phyloP scores from a whole-genome alignment of 2,888 invertebrate species.

The Drosophila fulvimacula region DNA sequence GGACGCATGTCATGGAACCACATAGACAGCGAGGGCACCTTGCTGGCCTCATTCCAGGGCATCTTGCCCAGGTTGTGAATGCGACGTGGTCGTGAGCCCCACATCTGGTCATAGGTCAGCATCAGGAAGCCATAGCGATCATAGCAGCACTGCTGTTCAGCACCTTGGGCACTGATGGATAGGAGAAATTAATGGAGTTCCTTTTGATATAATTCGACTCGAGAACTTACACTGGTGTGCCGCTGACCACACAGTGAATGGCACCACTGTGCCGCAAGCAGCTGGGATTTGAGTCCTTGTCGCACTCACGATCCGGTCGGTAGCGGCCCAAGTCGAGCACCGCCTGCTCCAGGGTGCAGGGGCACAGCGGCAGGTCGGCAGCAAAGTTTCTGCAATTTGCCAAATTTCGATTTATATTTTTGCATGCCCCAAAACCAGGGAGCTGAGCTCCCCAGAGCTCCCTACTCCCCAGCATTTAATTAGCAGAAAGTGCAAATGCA shows the following conservation, averaged over 20 bases:
- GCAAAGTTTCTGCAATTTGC: constrained; percentile 91
- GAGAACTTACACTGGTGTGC: constrained; percentile 91
- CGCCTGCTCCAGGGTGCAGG: constrained; percentile 96
- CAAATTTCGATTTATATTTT: constrained; percentile 20
- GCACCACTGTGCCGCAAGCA: constrained; percentile 96
- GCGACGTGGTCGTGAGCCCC: constrained; percentile 94
- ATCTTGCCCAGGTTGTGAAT: constrained; percentile 95
- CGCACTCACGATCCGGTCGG: constrained; percentile 95
- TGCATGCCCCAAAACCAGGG: neutral
- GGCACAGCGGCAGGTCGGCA: constrained; percentile 93
- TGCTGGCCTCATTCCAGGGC: constrained; percentile 97
- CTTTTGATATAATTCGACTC: no score
- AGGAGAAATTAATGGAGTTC: no score
- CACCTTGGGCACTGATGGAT: constrained; percentile 91
- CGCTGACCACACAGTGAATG: constrained; percentile 96
- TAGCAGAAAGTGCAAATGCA: constrained; percentile 59
- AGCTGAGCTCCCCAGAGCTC: constrained; percentile 16
- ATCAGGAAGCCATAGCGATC: constrained; percentile 95
- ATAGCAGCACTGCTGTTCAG: constrained; percentile 99
- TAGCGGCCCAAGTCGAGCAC: constrained; percentile 95
- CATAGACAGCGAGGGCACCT: constrained; percentile 96
- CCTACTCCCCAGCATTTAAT: constrained; percentile 58
- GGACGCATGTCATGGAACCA: constrained; percentile 98
- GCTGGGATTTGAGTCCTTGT: constrained; percentile 94
- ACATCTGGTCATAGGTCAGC: constrained; percentile 97